Evolutionary conservation across 2,113 vertebrate species (phyloP).

Genomic region (Mormyrus iriodes): DNA sequence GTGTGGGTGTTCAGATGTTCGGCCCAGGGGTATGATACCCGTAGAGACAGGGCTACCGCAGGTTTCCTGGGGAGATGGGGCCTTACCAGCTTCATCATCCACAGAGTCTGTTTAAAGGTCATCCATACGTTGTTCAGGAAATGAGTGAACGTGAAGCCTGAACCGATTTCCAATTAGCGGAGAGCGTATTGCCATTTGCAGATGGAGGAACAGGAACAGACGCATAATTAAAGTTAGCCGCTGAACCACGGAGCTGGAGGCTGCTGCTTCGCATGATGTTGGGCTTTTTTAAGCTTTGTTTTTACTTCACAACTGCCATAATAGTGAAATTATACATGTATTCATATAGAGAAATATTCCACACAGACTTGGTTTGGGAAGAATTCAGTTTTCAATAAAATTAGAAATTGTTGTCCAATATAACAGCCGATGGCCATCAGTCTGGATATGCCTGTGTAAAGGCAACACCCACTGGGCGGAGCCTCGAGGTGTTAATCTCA

Average conservation of each 20-base stretch:
- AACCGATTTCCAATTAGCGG: conserved; percentile 20
- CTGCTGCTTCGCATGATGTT: neutral
- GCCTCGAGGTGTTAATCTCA: neutral
- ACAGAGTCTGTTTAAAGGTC: conserved; percentile 20
- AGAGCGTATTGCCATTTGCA: neutral
- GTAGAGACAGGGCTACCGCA: neutral
- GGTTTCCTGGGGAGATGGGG: neutral
- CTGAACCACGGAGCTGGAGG: neutral
- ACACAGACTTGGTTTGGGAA: neutral
- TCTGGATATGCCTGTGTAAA: neutral
- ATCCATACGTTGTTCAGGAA: neutral
- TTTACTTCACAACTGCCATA: neutral
- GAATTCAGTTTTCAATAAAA: neutral
- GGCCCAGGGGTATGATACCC: neutral
- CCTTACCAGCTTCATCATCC: neutral
- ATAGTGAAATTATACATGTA: neutral
- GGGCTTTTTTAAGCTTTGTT: neutral
- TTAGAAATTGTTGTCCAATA: neutral
- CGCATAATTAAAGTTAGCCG: neutral
- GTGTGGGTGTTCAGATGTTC: neutral
- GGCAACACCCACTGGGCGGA: neutral
- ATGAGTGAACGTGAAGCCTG: neutral
- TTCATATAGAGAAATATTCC: neutral
- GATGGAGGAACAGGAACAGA: neutral
- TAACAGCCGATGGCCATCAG: neutral